Evolutionary conservation across 2,113 vertebrate species (phyloP).

Genomic region (Colinus virginianus): DNA sequence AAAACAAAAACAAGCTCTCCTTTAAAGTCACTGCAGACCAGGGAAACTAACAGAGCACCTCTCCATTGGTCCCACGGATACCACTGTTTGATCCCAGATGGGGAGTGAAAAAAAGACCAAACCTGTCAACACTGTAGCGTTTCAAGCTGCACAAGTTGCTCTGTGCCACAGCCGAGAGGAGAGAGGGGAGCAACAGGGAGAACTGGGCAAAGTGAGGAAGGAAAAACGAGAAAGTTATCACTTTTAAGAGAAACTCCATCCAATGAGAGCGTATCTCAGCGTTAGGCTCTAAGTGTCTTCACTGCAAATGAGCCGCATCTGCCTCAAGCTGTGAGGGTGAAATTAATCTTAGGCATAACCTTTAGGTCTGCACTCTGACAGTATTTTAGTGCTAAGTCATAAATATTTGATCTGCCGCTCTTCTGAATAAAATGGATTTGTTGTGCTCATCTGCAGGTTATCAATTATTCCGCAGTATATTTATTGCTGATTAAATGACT

Average conservation of each 20-base stretch:
- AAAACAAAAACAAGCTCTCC: background rate
- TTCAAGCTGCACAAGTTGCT: background rate
- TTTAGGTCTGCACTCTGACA: constrained; percentile 1
- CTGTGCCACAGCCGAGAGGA: accelerated
- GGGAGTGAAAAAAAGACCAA: background rate
- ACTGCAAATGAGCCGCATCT: background rate
- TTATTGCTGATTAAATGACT: constrained; percentile 22
- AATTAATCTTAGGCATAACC: constrained; percentile 22
- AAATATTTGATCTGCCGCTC: constrained; percentile 45
- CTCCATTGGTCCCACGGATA: accelerated
- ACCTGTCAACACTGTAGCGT: accelerated
- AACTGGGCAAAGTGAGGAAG: too few species aligned
- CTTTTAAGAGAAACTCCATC: background rate
- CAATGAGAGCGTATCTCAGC: background rate
- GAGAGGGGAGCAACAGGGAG: accelerated
- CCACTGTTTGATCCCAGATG: background rate
- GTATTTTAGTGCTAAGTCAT: background rate
- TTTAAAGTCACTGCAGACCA: background rate
- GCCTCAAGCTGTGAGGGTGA: constrained; percentile 15
- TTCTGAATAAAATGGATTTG: background rate
- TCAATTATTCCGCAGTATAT: constrained; percentile 5
- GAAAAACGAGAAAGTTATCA: background rate
- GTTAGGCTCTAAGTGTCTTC: background rate
- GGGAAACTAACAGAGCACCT: background rate
- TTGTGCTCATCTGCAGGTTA: constrained; percentile 23